Evolutionary conservation across 1,140 invertebrate species (phyloP), one percentile per base, ranked within the genome.

Genomic region (Callitettix versicolor): DNA sequence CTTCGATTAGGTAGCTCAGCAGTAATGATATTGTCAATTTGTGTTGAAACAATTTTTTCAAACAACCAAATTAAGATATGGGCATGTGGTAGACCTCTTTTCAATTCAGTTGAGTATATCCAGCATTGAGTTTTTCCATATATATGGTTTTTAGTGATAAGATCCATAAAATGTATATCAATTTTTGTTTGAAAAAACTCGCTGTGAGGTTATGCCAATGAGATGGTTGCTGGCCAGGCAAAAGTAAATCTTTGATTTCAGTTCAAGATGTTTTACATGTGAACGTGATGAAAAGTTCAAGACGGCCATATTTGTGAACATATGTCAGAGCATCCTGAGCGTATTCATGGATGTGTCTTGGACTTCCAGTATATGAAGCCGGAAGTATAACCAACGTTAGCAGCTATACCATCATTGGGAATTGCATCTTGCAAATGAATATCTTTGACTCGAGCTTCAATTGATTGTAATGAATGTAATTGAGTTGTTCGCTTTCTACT

Each of bases 1-100:
- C 62, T 42, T 60, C 33, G 42, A 71, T 78, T 67, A 34, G 78
- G 75, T 56, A 81, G 70, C 70, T 79, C 75, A 1, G 74, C 76
- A 48, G 57, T 73, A 57, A 78, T 73, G 4, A 76, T 60, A 21
- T 65, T 53, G 67, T 78, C 74, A 56, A 76, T 72, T 59, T 76
- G 73, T 14, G 64, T 66, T 68, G 78, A 75, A 14, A 66, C n/a
- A 42, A 68, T 75, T 75, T 63, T 75, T 71, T 58, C 64, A 73
- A 62, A 75, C 69, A 38, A 71, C 62, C 21, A 64, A 60, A 58
- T 68, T 68, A 64, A 72, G 34, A 73, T 66, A 61, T 76, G 69
- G n/a, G n/a, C n/a, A n/a, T n/a, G n/a, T n/a, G n/a, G n/a, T 20
- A 75, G 55, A 20, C 72, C 72, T 41, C 55, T 53, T 56, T 74